These are phyloP conservation scores for Oegoconia quadripuncta DNA, from an alignment of 2,888 invertebrate species.

Conservation along the genomic window DNA sequence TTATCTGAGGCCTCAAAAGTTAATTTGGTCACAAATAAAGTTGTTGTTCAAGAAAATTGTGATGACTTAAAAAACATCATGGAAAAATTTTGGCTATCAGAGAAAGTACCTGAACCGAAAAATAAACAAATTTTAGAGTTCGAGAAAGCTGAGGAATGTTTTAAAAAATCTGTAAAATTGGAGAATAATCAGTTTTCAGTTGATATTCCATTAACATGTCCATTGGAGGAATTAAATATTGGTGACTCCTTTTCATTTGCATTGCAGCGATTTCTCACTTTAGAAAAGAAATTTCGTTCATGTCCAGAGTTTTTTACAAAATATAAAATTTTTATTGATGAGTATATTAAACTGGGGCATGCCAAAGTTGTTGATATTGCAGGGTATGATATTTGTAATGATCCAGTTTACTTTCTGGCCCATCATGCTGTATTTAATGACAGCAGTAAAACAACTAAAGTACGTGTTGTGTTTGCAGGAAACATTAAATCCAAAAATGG, in stretches of 20 bases:
- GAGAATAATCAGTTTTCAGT: no score
- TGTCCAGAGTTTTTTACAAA: conserved; percentile 8
- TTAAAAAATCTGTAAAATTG: no score
- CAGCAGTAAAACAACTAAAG: not conserved
- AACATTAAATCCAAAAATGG: not conserved
- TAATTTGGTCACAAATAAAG: no score
- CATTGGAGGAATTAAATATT: conserved; percentile 10
- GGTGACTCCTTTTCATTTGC: conserved; percentile 19
- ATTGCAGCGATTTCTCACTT: conserved; percentile 13
- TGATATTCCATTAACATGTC: conserved; percentile 9
- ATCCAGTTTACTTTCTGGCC: conserved; percentile 3
- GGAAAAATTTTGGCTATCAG: conserved; percentile 21
- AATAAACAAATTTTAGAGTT: no score
- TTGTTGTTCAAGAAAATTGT: conserved; percentile 12
- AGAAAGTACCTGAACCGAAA: conserved; percentile 17
- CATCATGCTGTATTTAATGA: conserved; percentile 5
- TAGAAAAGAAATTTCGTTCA: conserved; percentile 11
- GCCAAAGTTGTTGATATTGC: conserved; percentile 9
- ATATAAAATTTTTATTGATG: conserved; percentile 15
- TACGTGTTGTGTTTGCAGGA: conserved; percentile 1
- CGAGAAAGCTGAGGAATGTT: no score
- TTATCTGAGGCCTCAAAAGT: conserved; percentile 10
- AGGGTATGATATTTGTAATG: conserved; percentile 7
- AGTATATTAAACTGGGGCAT: conserved; percentile 15
- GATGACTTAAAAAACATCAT: conserved; percentile 20